Evolutionary conservation across 2,797 vertebrate species (phyloP).

Genomic region (Gallirallus australis): DNA sequence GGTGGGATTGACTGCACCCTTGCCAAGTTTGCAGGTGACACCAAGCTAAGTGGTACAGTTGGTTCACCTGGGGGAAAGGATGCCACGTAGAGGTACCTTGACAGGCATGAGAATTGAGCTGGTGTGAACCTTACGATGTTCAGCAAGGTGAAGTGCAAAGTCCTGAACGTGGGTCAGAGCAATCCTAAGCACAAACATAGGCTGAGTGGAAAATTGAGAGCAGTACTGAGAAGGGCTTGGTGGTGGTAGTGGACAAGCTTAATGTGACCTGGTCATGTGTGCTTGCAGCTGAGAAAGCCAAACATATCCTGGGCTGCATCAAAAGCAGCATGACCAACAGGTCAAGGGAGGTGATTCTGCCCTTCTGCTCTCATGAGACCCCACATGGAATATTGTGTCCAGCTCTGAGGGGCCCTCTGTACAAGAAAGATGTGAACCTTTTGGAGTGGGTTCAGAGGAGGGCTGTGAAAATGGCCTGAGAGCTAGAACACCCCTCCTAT

Average conservation of each 20-base stretch:
- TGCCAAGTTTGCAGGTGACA: not conserved
- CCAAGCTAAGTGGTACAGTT: not conserved
- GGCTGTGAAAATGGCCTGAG: not conserved
- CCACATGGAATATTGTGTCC: not conserved
- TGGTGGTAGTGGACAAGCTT: too few relatives aligned
- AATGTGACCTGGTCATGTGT: not conserved
- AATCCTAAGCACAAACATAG: not conserved
- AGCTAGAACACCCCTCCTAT: not conserved
- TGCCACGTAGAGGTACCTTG: not conserved
- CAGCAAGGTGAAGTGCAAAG: not conserved
- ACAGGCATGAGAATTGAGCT: not conserved
- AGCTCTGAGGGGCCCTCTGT: not conserved
- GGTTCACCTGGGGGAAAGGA: not conserved
- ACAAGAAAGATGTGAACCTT: not conserved
- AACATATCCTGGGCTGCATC: rapidly evolving
- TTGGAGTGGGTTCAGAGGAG: not conserved
- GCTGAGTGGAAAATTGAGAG: not conserved
- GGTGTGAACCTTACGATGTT: not conserved
- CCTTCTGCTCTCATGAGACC: not conserved
- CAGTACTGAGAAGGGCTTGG: not conserved
- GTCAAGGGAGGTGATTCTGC: rapidly evolving
- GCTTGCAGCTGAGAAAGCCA: not conserved
- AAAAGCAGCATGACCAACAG: not conserved
- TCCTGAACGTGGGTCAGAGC: not conserved
- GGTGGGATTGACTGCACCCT: not conserved